Evolutionary conservation across 2,888 invertebrate genomes (phyloP), one percentile per base, ranked within the genome.

Genomic region (Agriopis aurantiaria): DNA sequence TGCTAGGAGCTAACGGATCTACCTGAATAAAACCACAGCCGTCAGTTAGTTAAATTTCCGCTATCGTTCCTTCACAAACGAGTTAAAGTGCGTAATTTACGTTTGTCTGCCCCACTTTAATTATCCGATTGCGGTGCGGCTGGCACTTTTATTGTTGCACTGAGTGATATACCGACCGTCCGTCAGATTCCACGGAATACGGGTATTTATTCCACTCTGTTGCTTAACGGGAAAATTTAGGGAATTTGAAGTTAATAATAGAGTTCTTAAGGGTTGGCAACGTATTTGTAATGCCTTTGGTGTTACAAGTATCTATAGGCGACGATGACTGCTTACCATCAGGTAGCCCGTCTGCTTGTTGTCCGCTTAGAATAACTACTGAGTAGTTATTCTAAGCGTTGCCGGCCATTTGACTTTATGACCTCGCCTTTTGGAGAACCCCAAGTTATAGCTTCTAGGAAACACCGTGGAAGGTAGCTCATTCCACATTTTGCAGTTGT

Each of bases 161-260:
- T 65, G 72, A 71, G 70, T 75, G 74, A 75, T 75, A 61, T 72
- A 72, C 59, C 45, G 68, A 14, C 69, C 45, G 55, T 14, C 64
- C 55, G 67, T 67, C 72, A 65, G 65, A 55, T 68, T 57, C 68
- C 7, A 17, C 40, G 43, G 55, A 14, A 60, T 68, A 48, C 40
- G 48, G 8, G 43, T 58, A 63, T 68, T 68, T 68, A 68, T 68
- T 43, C 48, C 59, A 48, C 23, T 65, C 52, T 55, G 59, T 52
- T 48, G 11, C 46, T 59, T 66, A 60, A 41, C 49, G 40, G 58
- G 49, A n/a, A 46, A 9, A 10, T 57, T 57, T 4, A 17, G 17
- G 45, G 0, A 10, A 10, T 57, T 43, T 8, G 57, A 43, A 10
- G 11, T 14, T 9, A 41, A 8, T 9, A 41, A 8, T 41, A 41